Conservation (phyloP, 2,113 vertebrate species). For the Siniperca knerii region DNA sequence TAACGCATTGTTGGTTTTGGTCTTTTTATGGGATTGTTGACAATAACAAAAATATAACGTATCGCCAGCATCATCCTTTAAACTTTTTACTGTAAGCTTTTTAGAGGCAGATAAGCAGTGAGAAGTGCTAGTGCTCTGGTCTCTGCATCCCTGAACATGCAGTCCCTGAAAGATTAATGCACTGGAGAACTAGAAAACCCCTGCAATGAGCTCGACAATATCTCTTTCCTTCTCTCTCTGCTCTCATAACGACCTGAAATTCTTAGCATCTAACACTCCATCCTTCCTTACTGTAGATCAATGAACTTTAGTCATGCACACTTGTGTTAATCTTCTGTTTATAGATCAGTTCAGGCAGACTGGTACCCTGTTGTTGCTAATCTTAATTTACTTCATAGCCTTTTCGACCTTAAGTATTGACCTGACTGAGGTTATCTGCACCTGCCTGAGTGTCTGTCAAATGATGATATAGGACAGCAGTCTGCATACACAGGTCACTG, state of each 20-base stretch:
- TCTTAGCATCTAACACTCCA: constrained; percentile 14
- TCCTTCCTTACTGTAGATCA: constrained; percentile 28
- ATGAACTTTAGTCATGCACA: neutral
- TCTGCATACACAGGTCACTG: constrained; percentile 24
- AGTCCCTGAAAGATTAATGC: constrained; percentile 59
- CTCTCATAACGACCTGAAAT: neutral
- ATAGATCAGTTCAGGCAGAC: constrained; percentile 31
- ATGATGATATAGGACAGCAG: constrained; percentile 22
- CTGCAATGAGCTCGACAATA: constrained; percentile 54
- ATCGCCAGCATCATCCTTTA: neutral
- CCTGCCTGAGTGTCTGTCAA: constrained; percentile 34
- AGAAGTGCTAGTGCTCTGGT: neutral
- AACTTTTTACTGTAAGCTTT: neutral
- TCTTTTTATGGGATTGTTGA: neutral
- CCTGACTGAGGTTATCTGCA: constrained; percentile 20
- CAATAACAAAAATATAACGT: neutral
- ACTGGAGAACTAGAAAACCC: constrained; percentile 35
- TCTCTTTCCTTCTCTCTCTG: constrained; percentile 28
- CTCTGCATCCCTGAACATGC: constrained; percentile 28
- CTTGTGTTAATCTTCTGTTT: constrained; percentile 35
- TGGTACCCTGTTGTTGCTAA: constrained; percentile 19
- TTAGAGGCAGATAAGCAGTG: neutral
- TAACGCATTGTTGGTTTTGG: neutral
- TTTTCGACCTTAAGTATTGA: constrained; percentile 36
- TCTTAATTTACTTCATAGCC: constrained; percentile 45